A percentile compares a stretch with the other conserved stretches of the same genome.
Conservation (phyloP, 2,113 vertebrate species). For the Nothobranchius furzeri region DNA sequence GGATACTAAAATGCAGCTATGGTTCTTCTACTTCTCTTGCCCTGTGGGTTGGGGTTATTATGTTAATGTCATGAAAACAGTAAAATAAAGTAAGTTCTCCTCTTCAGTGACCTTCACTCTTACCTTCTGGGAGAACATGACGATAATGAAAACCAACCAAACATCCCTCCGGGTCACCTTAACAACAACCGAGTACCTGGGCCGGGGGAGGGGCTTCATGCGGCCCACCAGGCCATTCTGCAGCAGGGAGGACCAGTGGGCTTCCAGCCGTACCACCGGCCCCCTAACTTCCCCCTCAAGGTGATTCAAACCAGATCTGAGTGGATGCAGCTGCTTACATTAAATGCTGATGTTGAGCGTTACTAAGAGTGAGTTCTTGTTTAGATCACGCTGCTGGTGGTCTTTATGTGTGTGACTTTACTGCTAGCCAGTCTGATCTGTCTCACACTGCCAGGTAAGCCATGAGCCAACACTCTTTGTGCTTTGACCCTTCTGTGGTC, state of each 20-base stretch:
- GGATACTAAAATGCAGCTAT: too few species aligned
- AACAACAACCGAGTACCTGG: conserved; percentile 90
- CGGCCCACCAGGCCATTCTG: conserved; percentile 95
- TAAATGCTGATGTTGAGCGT: not conserved
- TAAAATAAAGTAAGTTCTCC: not conserved
- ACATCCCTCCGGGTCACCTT: conserved; percentile 71
- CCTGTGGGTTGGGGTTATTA: not conserved
- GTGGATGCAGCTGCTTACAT: not conserved
- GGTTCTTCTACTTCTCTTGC: not conserved
- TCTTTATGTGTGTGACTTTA: conserved; percentile 94
- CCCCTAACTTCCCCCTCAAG: conserved; percentile 90
- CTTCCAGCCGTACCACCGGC: conserved; percentile 94
- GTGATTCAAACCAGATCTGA: conserved; percentile 64
- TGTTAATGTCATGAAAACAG: not conserved
- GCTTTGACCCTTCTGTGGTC: not conserved
- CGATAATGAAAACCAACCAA: conserved; percentile 88
- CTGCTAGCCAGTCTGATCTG: conserved; percentile 93
- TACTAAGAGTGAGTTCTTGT: conserved; percentile 36
- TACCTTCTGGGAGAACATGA: conserved; percentile 95
- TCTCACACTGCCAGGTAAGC: conserved; percentile 93
- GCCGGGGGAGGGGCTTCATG: conserved; percentile 92
- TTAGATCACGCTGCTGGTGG: conserved; percentile 91
- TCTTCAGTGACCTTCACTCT: conserved; percentile 91
- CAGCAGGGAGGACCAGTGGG: conserved; percentile 93
- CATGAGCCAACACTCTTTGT: not conserved